Percentiles rank a stretch among this genome's conserved stretches.
Evolutionary conservation across 2,888 invertebrate genomes (phyloP).

Genomic region (Eurois occulta): DNA sequence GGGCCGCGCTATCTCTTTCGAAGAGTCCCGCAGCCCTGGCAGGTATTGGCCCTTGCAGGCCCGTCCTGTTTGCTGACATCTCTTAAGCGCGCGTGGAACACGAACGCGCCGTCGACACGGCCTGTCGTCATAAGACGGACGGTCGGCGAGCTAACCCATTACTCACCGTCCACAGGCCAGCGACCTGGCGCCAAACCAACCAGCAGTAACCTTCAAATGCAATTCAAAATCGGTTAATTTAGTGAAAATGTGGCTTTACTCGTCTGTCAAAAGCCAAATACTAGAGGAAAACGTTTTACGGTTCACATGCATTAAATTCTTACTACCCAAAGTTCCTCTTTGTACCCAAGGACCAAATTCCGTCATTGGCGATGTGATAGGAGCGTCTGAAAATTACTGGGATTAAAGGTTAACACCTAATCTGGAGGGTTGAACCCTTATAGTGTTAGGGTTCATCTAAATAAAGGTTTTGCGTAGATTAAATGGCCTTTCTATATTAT

Average conservation of each 20-base stretch:
- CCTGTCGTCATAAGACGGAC: no score
- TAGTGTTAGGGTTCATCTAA: not conserved
- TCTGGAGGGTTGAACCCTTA: slow-evolving; percentile 13
- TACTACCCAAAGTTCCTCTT: not conserved
- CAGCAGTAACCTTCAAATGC: no score
- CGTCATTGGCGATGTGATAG: not conserved
- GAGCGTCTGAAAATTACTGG: not conserved
- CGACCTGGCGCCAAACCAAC: no score
- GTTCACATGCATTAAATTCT: not conserved
- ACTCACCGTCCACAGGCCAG: no score
- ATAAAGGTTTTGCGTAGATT: not conserved
- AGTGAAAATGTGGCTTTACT: not conserved
- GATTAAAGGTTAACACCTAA: slow-evolving; percentile 27
- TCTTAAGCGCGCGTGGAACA: no score
- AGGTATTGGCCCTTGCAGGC: no score
- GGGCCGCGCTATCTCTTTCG: no score
- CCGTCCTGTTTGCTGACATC: no score
- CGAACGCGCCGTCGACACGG: no score
- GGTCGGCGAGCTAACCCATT: no score
- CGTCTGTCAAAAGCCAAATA: not conserved
- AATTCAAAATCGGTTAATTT: not conserved
- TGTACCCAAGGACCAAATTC: slow-evolving; percentile 14
- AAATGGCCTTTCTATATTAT: not conserved
- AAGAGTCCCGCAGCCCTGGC: no score
- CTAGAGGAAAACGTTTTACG: not conserved